These are phyloP conservation scores for Melanotaenia pygmaea DNA, from an alignment of 2,797 vertebrate genomes.

Conservation along the genomic window DNA sequence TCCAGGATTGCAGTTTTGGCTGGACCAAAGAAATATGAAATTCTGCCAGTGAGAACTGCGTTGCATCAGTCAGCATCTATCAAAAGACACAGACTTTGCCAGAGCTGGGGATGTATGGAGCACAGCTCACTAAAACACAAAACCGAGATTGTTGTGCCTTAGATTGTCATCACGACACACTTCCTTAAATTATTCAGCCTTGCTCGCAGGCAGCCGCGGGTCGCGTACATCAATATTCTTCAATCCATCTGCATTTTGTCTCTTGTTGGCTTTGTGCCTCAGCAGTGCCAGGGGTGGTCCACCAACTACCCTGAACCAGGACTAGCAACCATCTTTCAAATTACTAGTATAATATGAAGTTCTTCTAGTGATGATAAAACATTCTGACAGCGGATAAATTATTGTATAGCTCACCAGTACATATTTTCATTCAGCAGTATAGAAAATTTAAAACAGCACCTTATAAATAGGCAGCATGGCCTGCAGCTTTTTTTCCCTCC, in stretches of 20 bases:
- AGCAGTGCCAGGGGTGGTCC: slow-evolving; percentile 77
- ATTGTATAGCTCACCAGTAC: slow-evolving; percentile 16
- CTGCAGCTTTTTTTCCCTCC: slow-evolving; percentile 55
- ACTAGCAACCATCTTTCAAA: slow-evolving; percentile 63
- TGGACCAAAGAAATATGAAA: slow-evolving; percentile 78
- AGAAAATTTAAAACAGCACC: slow-evolving; percentile 27
- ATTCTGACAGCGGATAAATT: slow-evolving; percentile 49
- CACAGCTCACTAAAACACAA: slow-evolving; percentile 54
- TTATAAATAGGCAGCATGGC: slow-evolving; percentile 66
- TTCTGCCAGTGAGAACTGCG: slow-evolving; percentile 67
- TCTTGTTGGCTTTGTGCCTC: slow-evolving; percentile 82
- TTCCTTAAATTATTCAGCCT: slow-evolving; percentile 87
- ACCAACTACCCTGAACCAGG: slow-evolving; percentile 60
- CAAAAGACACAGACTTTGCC: slow-evolving; percentile 58
- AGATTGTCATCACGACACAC: slow-evolving; percentile 82
- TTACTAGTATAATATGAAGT: slow-evolving; percentile 41
- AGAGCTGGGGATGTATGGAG: slow-evolving; percentile 59
- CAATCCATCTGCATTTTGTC: slow-evolving; percentile 87
- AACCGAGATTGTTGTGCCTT: slow-evolving; percentile 79
- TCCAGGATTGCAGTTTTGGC: slow-evolving; percentile 78
- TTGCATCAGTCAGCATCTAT: slow-evolving; percentile 73
- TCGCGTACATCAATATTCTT: slow-evolving; percentile 86
- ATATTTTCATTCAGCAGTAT: slow-evolving; percentile 22
- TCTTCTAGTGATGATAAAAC: slow-evolving; percentile 40
- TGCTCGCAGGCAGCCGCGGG: slow-evolving; percentile 85